Conservation (phyloP, 2,797 vertebrate species). For the Allobates femoralis region DNA sequence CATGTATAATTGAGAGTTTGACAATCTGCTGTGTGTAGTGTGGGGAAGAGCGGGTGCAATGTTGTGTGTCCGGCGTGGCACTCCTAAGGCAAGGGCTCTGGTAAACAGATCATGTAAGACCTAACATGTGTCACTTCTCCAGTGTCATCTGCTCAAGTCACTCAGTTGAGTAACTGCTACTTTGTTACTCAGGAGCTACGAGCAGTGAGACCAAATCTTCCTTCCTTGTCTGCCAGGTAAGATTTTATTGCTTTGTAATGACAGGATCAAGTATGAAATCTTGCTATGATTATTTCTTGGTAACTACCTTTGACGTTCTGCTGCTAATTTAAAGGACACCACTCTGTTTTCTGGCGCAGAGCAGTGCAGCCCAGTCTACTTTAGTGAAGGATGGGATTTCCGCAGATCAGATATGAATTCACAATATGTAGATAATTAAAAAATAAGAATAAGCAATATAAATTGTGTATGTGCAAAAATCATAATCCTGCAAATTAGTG, state of each 20-base stretch:
- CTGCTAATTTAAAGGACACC: not conserved
- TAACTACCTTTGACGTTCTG: not conserved
- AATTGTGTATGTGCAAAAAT: not conserved
- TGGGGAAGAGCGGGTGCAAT: not conserved
- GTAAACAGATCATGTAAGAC: constrained; percentile 45
- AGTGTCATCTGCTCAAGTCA: constrained; percentile 69
- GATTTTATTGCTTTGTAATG: constrained; percentile 32
- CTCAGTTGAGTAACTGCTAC: constrained; percentile 68
- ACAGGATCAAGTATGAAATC: constrained; percentile 20
- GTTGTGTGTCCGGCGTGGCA: not conserved
- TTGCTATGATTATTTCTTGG: not conserved
- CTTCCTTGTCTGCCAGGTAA: constrained; percentile 51
- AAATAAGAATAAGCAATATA: not conserved
- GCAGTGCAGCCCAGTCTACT: not conserved
- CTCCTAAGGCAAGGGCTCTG: constrained; percentile 24
- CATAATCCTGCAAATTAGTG: not conserved
- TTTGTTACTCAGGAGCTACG: constrained; percentile 22
- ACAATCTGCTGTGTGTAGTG: not conserved
- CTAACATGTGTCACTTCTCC: constrained; percentile 48
- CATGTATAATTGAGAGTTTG: not conserved
- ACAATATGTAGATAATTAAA: not conserved
- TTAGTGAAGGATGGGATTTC: not conserved
- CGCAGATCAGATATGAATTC: not conserved
- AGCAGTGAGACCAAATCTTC: constrained; percentile 45
- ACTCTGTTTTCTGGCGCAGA: not conserved